These are phyloP conservation scores for Zaprionus ghesquierei DNA, from an alignment of 1,140 invertebrate genomes.

Conservation along the genomic window DNA sequence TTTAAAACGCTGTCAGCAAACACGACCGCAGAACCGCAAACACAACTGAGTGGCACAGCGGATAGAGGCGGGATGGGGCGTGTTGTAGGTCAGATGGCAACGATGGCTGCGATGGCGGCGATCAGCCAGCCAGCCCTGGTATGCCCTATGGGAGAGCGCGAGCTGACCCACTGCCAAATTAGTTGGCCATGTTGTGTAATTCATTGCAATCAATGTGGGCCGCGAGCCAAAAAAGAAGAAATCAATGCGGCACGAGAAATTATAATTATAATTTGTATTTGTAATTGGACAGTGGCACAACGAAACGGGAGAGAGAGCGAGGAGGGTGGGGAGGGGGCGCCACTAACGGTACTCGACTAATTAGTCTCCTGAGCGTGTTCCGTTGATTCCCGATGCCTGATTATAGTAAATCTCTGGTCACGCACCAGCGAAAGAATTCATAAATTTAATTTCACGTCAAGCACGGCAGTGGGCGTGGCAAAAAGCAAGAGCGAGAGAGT, in stretches of 20 bases:
- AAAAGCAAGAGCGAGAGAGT: background rate
- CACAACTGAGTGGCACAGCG: background rate
- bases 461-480: slow-evolving; percentile 1
- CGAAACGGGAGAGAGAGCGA: background rate
- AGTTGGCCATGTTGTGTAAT: slow-evolving; percentile 51
- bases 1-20: slow-evolving; percentile 74
- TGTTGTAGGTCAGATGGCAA: background rate
- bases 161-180: slow-evolving; percentile 41
- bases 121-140: background rate
- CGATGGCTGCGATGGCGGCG: too few relatives aligned
- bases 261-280: slow-evolving; percentile 73
- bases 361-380: slow-evolving; percentile 79
- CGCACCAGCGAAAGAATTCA: slow-evolving; percentile 79
- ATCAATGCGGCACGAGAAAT: slow-evolving; percentile 66
- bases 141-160: slow-evolving; percentile 4
- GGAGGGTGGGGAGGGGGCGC: background rate
- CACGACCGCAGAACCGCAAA: slow-evolving; percentile 19
- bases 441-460: slow-evolving; percentile 75
- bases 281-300: slow-evolving; percentile 11
- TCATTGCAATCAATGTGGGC: slow-evolving; percentile 49
- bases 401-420: slow-evolving; percentile 81
- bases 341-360: slow-evolving; percentile 52
- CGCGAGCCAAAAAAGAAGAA: slow-evolving; percentile 37
- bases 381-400: slow-evolving; percentile 75
- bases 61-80: background rate